These are phyloP conservation scores for Ennomos erosarius DNA, from an alignment of 2,888 invertebrate species.

Conservation along the genomic window DNA sequence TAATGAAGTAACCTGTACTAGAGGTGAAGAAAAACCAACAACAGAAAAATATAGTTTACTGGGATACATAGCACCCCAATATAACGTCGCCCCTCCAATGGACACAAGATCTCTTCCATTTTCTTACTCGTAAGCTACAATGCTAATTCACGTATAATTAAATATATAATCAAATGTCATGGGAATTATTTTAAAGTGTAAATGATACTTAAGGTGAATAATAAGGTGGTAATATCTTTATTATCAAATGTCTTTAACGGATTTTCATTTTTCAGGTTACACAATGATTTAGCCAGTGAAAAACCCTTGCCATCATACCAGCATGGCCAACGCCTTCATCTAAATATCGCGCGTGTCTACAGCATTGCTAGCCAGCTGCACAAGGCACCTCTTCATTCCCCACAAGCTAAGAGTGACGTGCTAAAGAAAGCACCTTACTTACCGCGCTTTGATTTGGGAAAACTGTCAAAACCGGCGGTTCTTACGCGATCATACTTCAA, in stretches of 20 bases:
- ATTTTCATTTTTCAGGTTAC: constrained; percentile 24
- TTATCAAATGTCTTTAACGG: no score
- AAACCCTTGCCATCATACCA: constrained; percentile 8
- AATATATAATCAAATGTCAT: background rate
- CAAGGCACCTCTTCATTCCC: constrained; percentile 11
- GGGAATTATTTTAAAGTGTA: no score
- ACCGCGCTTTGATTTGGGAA: background rate
- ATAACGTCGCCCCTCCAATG: background rate
- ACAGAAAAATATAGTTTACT: constrained; percentile 15
- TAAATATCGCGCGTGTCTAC: constrained; percentile 46
- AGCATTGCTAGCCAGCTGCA: constrained; percentile 26
- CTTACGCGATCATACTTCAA: no score
- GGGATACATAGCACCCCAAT: constrained; percentile 1
- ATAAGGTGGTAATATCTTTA: no score
- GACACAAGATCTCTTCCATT: background rate
- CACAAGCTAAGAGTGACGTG: background rate
- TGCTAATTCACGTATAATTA: no score
- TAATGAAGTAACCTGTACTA: constrained; percentile 1
- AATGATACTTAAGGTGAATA: no score
- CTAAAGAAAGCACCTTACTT: constrained; percentile 9
- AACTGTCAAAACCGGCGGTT: no score
- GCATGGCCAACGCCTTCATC: constrained; percentile 39
- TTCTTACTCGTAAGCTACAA: constrained; percentile 23
- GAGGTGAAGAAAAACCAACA: constrained; percentile 12
- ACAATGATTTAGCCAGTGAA: constrained; percentile 8